Percentiles rank a stretch among this genome's conserved stretches.
Conservation (phyloP, 2,113 vertebrate genomes). For the Elephas maximus region DNA sequence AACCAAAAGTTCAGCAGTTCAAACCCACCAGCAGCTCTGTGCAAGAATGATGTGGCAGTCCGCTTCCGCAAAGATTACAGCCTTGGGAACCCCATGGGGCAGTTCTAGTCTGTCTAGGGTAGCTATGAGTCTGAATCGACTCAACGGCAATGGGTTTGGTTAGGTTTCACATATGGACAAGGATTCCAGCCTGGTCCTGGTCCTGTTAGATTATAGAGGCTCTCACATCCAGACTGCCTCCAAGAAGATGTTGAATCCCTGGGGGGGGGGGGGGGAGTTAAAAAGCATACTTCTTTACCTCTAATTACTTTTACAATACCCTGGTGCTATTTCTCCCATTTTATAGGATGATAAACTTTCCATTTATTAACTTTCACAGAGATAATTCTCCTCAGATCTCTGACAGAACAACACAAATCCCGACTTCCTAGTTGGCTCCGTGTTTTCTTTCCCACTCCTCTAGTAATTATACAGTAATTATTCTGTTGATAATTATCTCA, state of each 20-base stretch:
- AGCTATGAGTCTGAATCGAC: neutral
- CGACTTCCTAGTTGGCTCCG: slow-evolving; percentile 6
- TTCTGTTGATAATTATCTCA: slow-evolving; percentile 76
- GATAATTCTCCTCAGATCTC: neutral
- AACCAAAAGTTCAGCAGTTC: neutral
- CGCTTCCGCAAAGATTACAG: neutral
- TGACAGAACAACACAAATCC: neutral
- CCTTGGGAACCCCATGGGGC: neutral
- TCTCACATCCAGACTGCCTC: neutral
- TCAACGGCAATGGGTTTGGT: neutral
- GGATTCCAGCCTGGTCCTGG: neutral
- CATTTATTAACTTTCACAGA: neutral
- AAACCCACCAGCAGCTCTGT: neutral
- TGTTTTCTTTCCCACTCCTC: slow-evolving; percentile 21
- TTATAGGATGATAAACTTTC: neutral
- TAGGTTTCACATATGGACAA: neutral
- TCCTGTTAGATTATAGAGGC: too few relatives aligned
- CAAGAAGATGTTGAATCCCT: neutral
- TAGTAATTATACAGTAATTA: slow-evolving; percentile 75
- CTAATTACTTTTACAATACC: neutral
- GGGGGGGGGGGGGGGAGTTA: neutral
- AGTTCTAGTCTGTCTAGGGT: neutral
- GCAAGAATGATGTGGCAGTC: neutral
- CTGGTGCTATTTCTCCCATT: neutral
- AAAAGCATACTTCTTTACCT: neutral